A percentile compares a stretch with the other conserved stretches of the same genome.
These are phyloP conservation scores for Rhopalosiphum padi DNA, from an alignment of 1,140 invertebrate species.

Conservation along the genomic window DNA sequence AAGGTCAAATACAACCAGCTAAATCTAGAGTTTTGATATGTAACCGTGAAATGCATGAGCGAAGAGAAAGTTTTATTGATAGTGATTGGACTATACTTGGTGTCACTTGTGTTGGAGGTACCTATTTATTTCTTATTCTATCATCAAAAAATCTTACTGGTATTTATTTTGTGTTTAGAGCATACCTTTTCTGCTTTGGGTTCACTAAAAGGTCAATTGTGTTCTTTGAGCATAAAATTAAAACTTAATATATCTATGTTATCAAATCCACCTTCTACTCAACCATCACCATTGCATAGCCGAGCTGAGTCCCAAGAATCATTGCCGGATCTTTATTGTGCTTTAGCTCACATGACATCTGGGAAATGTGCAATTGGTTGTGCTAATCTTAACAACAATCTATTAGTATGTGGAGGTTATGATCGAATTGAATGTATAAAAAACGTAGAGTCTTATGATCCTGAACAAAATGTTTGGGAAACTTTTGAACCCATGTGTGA, in stretches of 20 bases:
- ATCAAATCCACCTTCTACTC: slow-evolving; percentile 62
- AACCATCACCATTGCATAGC: slow-evolving; percentile 45
- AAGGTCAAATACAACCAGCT: slow-evolving; percentile 67
- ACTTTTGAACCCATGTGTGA: slow-evolving; percentile 73
- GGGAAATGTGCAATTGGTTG: slow-evolving; percentile 79
- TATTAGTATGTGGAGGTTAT: slow-evolving; percentile 84
- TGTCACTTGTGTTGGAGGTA: slow-evolving; percentile 68
- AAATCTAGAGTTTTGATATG: slow-evolving; percentile 71
- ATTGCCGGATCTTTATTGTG: slow-evolving; percentile 68
- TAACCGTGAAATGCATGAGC: slow-evolving; percentile 69
- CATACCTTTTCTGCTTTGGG: slow-evolving; percentile 74
- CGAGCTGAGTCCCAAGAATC: slow-evolving; percentile 57
- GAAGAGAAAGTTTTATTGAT: slow-evolving; percentile 68
- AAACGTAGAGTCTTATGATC: slow-evolving; percentile 77
- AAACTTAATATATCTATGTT: slow-evolving; percentile 66
- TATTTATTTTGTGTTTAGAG: slow-evolving; percentile 63
- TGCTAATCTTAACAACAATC: slow-evolving; percentile 71
- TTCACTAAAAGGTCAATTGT: slow-evolving; percentile 71
- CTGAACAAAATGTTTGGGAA: slow-evolving; percentile 74
- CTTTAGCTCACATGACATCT: slow-evolving; percentile 73
- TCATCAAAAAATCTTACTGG: neutral
- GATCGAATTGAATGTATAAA: slow-evolving; percentile 83
- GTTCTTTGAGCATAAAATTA: slow-evolving; percentile 71
- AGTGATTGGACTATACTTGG: slow-evolving; percentile 75
- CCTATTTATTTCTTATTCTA: slow-evolving; percentile 58